Evolutionary conservation across 2,888 invertebrate genomes (phyloP), one percentile per base, ranked within the genome.

Genomic region (Meganola albula): DNA sequence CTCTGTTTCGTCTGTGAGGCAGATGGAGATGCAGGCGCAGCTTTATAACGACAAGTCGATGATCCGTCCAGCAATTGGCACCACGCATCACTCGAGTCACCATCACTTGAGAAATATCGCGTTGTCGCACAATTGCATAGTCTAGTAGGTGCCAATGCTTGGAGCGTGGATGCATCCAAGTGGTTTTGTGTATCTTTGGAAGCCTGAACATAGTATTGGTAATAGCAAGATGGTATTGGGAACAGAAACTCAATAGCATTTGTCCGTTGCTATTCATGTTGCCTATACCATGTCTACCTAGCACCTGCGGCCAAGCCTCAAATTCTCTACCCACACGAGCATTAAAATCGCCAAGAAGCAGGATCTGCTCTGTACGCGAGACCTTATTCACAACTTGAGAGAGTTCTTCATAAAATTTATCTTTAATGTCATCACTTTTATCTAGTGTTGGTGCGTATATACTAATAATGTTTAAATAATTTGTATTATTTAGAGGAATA

Each of bases 81-180:
- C 16, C 6, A 16, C 16, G 16, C 16, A 16, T 16, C 6, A 16
- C 16, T 16, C 16, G 16, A 5, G 16, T 16, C 16, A 16, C 16
- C 6, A 16, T 4, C 6, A 16, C 16, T 6, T 16, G 16, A 6
- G 16, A 16, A 5, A 16, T 16, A 16, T 16, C 16, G 6, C 4
- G 16, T 16, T 16, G 16, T 5, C 16, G 16, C 16, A 16, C 16
- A 16, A 5, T 16, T 6, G 6, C 16, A 16, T 16, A 16, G 6
- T 16, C n/a, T n/a, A n/a, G n/a, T 4, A 54, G 22, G 22, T 53
- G 53, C 48, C 51, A 53, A 24, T 57, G 52, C 18, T 43, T 46
- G 2, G 56, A 58, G 14, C 53, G 28, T 3, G 53, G 54, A 12
- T 60, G 52, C 57, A 54, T 56, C 52, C 53, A 55, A 0, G 53